A percentile compares a stretch with the other conserved stretches of the same genome.
phyloP scores from a whole-genome alignment of 2,888 invertebrate species.

The Tineola bisselliella region DNA sequence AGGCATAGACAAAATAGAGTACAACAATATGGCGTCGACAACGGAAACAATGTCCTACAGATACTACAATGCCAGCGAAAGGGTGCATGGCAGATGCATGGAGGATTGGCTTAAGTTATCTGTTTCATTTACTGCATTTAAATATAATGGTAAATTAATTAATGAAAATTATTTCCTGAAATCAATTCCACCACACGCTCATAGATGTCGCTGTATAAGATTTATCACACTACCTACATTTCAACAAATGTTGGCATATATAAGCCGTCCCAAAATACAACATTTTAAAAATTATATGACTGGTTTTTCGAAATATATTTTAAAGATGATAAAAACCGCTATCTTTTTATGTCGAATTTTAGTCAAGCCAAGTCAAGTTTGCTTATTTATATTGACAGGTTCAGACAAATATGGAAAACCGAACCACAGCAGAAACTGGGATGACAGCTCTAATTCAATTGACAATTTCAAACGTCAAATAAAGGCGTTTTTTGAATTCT shows the following conservation, averaged over 20 bases:
- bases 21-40: conserved; percentile 59
- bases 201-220: too few relatives aligned
- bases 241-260: too few relatives aligned
- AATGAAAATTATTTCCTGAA: background rate
- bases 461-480: conserved; percentile 70
- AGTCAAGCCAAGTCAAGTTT: too few relatives aligned
- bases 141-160: conserved; percentile 33
- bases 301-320: too few relatives aligned
- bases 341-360: too few relatives aligned
- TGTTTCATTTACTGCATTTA: conserved; percentile 61
- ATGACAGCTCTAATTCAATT: conserved; percentile 63
- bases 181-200: too few relatives aligned
- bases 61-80: conserved; percentile 66
- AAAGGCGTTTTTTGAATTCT: conserved; percentile 71
- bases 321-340: too few relatives aligned
- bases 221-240: too few relatives aligned
- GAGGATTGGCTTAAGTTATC: conserved; percentile 74
- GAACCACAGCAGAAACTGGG: conserved; percentile 61
- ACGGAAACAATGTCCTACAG: conserved; percentile 64
- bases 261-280: too few relatives aligned
- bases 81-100: conserved; percentile 68
- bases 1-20: conserved; percentile 68
- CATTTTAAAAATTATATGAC: too few relatives aligned
- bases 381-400: conserved; percentile 23
- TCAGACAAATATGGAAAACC: conserved; percentile 48